Evolutionary conservation across 2,888 invertebrate genomes (phyloP), one percentile per base, ranked within the genome.

Genomic region (Harpalus rufipes): DNA sequence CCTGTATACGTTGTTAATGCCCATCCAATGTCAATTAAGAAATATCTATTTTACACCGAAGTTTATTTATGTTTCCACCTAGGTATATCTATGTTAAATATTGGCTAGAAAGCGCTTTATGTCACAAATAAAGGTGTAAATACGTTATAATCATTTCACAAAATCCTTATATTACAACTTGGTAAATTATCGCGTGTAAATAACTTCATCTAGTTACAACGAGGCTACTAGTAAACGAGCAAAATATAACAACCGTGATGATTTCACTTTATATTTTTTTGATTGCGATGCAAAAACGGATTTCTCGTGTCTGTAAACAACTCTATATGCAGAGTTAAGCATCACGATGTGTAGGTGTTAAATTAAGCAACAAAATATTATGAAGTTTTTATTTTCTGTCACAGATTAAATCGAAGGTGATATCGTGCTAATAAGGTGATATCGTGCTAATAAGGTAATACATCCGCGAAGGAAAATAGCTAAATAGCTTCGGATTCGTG

Each of bases 221-320:
- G 79, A 79, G 79, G 79, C 79, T 79, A 39, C 78, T 39, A 56
- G 14, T 32, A 72, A 39, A 18, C n/a, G 79, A 59, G 39, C 79
- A 79, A 79, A 58, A 59, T 58, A 78, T 32, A 76, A 32, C 39
- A 72, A 41, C 32, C 76, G 18, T 39, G 68, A 41, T 72, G 68
- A 44, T 79, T 79, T 79, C 79, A 79, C 79, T 79, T 61, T 39
- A 16, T 8, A 61, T 79, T 61, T 79, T 76, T 79, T 39, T 5
- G 32, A 32, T 61, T 61, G 7, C 59, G 25, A 21, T 79, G 79
- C 39, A 79, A 79, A 59, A 59, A 59, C 51, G 25, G 79, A 79
- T 79, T 32, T 79, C 61, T 79, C 79, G 59, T 58, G 32, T 32
- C 58, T 79, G 78, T 78, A 78, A 78, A 78, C 78, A 78, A 78